Conservation (phyloP, 2,113 vertebrate genomes). For the Syrrhaptes paradoxus region DNA sequence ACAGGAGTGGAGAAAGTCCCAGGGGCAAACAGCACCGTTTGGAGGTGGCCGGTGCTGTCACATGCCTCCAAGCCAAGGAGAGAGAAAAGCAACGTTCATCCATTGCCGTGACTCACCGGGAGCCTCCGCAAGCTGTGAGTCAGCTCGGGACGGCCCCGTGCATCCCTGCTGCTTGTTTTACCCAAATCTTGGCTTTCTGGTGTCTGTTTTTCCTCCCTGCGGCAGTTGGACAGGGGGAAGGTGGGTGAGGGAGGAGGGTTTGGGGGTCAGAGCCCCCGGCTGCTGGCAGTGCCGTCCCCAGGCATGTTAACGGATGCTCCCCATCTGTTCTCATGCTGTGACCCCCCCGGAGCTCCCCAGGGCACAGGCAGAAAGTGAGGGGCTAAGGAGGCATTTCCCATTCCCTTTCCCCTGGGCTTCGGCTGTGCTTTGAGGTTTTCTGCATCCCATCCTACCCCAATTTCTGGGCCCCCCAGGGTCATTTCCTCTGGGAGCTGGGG, state of each 20-base stretch:
- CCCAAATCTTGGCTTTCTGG: slow-evolving; percentile 12
- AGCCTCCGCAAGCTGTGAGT: neutral
- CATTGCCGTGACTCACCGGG: neutral
- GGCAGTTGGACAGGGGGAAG: fast-evolving
- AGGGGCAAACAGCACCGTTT: neutral
- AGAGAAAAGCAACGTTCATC: neutral
- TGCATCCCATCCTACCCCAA: slow-evolving; percentile 46
- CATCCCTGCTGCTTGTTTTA: neutral
- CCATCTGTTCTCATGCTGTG: fast-evolving
- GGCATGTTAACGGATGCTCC: neutral
- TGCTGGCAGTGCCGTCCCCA: neutral
- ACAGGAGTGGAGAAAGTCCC: neutral
- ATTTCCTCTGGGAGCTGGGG: slow-evolving; percentile 62
- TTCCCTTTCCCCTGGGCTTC: neutral
- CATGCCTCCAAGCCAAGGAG: neutral
- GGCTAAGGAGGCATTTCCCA: neutral
- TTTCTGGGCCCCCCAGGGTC: slow-evolving; percentile 23
- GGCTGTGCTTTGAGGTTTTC: neutral
- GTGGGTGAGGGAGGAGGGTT: neutral
- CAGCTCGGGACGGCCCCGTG: neutral
- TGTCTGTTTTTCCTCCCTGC: neutral
- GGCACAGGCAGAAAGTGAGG: neutral
- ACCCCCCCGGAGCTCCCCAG: neutral
- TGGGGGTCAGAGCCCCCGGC: neutral
- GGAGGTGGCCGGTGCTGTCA: neutral